These are phyloP conservation scores for Lithophane leautieri DNA, from an alignment of 2,888 invertebrate species.

Conservation along the genomic window DNA sequence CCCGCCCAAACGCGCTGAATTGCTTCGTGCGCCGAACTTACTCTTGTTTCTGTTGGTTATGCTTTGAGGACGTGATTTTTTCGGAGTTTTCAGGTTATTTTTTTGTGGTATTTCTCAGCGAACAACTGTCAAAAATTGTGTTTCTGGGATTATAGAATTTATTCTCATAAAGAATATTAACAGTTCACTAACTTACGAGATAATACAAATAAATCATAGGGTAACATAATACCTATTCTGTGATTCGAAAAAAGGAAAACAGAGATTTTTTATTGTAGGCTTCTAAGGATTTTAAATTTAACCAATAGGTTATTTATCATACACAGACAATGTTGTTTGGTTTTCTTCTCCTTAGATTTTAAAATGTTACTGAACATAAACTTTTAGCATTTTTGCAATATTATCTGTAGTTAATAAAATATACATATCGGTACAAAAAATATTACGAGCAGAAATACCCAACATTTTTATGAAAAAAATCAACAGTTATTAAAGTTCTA, in stretches of 20 bases:
- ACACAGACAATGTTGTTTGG: not conserved
- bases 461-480: not conserved
- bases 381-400: not conserved
- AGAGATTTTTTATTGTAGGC: too few species aligned
- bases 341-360: not conserved
- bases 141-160: not conserved
- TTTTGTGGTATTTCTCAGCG: not conserved
- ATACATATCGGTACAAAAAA: not conserved
- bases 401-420: not conserved
- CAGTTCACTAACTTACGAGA: not conserved
- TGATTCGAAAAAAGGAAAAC: not conserved
- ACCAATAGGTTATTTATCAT: not conserved
- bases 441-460: too few species aligned
- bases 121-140: not conserved
- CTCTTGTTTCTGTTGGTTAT: constrained; percentile 50
- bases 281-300: not conserved
- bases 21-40: constrained; percentile 64
- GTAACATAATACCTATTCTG: too few species aligned
- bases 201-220: not conserved
- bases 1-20: constrained; percentile 85
- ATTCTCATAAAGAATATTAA: not conserved
- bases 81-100: constrained; percentile 14
- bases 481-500: not conserved
- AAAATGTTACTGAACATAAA: too few species aligned
- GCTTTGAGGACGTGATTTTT: constrained; percentile 62